Evolutionary conservation across 2,888 invertebrate genomes (phyloP).

Genomic region (Automeris io): DNA sequence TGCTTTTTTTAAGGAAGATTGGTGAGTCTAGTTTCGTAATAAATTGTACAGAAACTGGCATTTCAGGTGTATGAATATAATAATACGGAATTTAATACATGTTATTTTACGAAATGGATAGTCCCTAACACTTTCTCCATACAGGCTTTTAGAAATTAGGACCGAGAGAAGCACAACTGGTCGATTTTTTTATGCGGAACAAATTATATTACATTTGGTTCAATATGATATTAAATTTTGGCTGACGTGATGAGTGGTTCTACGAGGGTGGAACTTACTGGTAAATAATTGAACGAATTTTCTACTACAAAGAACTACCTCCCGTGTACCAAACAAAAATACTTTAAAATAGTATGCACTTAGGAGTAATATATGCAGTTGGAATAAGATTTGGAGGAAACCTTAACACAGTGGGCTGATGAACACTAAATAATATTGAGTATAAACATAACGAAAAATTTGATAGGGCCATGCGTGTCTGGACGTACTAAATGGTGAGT

Average conservation of each 20-base stretch:
- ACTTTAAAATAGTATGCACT: too few relatives aligned
- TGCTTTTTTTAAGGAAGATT: neutral
- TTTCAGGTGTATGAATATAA: conserved; percentile 1
- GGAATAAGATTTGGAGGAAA: too few relatives aligned
- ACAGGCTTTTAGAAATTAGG: neutral
- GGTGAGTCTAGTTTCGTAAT: neutral
- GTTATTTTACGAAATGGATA: neutral
- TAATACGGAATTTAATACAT: too few relatives aligned
- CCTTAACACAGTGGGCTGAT: conserved; percentile 4
- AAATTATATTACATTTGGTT: too few relatives aligned
- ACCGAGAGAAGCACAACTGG: neutral
- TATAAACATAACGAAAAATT: conserved; percentile 4
- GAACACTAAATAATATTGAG: neutral
- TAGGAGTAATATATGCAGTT: too few relatives aligned
- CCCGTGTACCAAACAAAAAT: too few relatives aligned
- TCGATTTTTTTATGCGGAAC: too few relatives aligned
- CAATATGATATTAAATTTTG: too few relatives aligned
- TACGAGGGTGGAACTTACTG: too few relatives aligned
- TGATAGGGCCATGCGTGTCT: conserved; percentile 7
- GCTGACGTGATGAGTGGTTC: too few relatives aligned
- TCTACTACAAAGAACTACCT: too few relatives aligned
- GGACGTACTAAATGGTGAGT: conserved; percentile 11
- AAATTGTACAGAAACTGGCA: neutral
- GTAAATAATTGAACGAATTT: too few relatives aligned
- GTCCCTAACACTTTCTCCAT: conserved; percentile 1